phyloP scores from a whole-genome alignment of 2,113 vertebrate genomes.

The Garra rufa region DNA sequence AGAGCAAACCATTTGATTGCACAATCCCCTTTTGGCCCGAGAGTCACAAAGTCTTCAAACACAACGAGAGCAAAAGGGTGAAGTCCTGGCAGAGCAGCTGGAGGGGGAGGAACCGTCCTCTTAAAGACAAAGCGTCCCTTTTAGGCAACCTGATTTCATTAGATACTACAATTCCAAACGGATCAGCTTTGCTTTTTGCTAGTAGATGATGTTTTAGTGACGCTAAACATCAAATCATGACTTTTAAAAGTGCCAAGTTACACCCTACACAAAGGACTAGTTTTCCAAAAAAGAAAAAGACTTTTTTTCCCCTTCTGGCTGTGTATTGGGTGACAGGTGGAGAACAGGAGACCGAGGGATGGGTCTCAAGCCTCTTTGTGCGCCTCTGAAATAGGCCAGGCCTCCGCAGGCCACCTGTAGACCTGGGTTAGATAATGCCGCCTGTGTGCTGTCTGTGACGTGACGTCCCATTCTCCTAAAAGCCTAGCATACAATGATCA shows the following conservation, averaged over 20 bases:
- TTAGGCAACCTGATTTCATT: conserved; percentile 37
- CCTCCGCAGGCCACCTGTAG: conserved; percentile 47
- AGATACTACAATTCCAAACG: background rate
- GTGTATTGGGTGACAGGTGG: conserved; percentile 19
- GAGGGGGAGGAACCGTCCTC: conserved; percentile 54
- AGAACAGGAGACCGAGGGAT: conserved; percentile 11
- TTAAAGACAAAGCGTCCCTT: conserved; percentile 64
- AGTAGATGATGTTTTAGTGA: background rate
- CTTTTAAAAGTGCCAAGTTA: background rate
- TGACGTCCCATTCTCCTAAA: background rate
- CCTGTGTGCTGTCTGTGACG: background rate
- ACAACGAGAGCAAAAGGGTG: conserved; percentile 67
- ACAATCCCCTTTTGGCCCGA: conserved; percentile 62
- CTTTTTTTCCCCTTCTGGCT: background rate
- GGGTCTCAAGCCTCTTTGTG: conserved; percentile 23
- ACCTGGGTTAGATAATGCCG: conserved; percentile 14
- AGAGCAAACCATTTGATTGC: conserved; percentile 61
- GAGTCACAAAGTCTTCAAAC: conserved; percentile 66
- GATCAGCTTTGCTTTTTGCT: background rate
- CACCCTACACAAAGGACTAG: background rate
- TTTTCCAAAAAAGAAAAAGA: background rate
- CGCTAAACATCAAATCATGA: background rate
- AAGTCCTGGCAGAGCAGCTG: conserved; percentile 69
- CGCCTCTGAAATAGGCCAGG: conserved; percentile 41
- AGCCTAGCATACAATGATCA: background rate